These are phyloP conservation scores for Molothrus ater DNA, from an alignment of 2,797 vertebrate genomes.

Conservation along the genomic window DNA sequence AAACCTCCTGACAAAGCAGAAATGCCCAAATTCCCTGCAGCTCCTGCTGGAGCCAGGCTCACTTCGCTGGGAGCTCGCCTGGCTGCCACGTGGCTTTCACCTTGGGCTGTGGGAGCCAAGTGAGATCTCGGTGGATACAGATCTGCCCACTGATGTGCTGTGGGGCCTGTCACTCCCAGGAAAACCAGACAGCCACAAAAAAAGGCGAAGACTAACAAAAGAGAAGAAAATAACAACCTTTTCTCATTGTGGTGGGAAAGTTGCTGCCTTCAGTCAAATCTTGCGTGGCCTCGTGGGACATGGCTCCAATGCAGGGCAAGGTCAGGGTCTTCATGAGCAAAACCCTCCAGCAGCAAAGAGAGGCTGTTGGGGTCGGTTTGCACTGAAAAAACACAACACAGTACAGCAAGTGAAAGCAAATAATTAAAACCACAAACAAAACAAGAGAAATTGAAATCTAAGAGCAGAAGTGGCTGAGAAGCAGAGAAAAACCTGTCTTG, in stretches of 20 bases:
- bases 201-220: neutral
- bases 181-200: neutral
- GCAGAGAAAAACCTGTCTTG: neutral
- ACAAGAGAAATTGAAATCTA: neutral
- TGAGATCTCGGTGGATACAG: fast-evolving
- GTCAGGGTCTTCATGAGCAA: neutral
- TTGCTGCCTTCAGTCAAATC: neutral
- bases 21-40: neutral
- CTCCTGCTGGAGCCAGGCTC: neutral
- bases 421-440: neutral
- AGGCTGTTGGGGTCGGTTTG: neutral
- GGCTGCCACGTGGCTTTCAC: neutral
- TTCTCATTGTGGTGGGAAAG: neutral
- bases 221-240: neutral
- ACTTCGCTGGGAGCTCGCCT: neutral
- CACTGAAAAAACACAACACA: neutral
- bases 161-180: neutral
- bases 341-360: neutral
- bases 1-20: neutral
- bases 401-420: neutral
- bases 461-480: neutral
- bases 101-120: neutral
- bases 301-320: neutral
- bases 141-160: neutral
- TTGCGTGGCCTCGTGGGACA: fast-evolving